Base-by-base conservation (phyloP, 2,888 invertebrate genomes). In the Lasioglossum pauxillum region DNA sequence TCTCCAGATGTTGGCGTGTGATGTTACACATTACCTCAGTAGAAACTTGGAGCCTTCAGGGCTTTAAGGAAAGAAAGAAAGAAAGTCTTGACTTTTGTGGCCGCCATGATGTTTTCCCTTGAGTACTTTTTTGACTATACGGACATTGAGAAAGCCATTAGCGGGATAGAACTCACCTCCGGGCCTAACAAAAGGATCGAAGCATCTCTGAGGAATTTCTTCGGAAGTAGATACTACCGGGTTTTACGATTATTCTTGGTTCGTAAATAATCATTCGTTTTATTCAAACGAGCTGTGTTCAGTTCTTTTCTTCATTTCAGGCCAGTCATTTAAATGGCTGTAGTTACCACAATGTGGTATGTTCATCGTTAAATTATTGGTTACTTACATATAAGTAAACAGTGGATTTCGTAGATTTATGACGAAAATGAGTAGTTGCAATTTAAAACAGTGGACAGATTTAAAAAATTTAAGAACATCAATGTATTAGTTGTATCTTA, bases 111-210 rank as follows among this genome's bases (percentile, higher is more conserved):
- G 64, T 64, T 64, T 64, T 64, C 64, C 64, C 64, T 31, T 2
- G 64, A 31, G 64, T 16, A 31, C 7, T 31, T 64, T 60, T 64
- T 64, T 64, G 64, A 64, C 64, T 64, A 19, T 64, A 64, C 64
- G 16, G 64, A 31, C 31, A 64, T 31, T 16, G 64, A 31, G 64
- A 31, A 64, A 64, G 31, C 19, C 64, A 64, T 64, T 31, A 64
- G 64, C 64, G 64, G 64, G 31, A 64, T 64, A 64, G 64, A 64
- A 64, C 64, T 31, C 31, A 31, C 64, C 64, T 64, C 16, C 31
- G 31, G 19, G 31, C 16, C 64, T 64, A 64, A 64, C 64, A 64
- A 64, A 64, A 64, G 64, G 64, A 64, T 31, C 16, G 64, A 64
- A 64, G 31, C 64, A 64, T 7, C 64, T 64, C 64, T 31, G 64